Conservation (phyloP, 2,113 vertebrate genomes). For the Chunga burmeisteri region DNA sequence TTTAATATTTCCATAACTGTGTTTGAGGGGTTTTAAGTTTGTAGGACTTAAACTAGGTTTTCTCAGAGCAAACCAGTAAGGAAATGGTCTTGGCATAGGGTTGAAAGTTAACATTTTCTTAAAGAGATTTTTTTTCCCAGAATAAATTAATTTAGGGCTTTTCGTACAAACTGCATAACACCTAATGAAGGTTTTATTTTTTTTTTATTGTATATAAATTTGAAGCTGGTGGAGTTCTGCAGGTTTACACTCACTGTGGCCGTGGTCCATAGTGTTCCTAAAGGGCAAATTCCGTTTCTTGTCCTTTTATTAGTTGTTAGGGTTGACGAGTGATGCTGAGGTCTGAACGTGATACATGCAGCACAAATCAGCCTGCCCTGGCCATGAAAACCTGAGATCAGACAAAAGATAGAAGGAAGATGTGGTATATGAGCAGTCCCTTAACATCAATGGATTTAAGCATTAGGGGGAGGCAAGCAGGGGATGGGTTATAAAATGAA, state of each 20-base stretch:
- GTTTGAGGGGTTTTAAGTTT: not conserved
- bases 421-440: not conserved
- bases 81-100: not conserved
- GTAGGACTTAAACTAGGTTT: not conserved
- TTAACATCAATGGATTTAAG: not conserved
- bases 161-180: constrained; percentile 4
- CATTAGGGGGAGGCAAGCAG: not conserved
- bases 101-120: constrained; percentile 40
- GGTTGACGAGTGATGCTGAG: not conserved
- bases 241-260: not conserved
- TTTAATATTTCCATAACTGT: constrained; percentile 35
- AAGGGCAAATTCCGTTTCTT: not conserved
- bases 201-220: not conserved
- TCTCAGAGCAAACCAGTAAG: not conserved
- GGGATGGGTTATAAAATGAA: not conserved
- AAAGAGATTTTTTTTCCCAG: not conserved
- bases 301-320: not conserved
- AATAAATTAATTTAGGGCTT: constrained; percentile 10
- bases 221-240: not conserved
- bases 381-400: not conserved
- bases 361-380: not conserved
- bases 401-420: not conserved
- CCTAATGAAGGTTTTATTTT: not conserved
- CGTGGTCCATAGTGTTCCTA: not conserved
- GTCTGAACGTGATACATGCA: not conserved